Evolutionary conservation across 2,888 invertebrate genomes (phyloP).

Genomic region (Strigamia crassipes): DNA sequence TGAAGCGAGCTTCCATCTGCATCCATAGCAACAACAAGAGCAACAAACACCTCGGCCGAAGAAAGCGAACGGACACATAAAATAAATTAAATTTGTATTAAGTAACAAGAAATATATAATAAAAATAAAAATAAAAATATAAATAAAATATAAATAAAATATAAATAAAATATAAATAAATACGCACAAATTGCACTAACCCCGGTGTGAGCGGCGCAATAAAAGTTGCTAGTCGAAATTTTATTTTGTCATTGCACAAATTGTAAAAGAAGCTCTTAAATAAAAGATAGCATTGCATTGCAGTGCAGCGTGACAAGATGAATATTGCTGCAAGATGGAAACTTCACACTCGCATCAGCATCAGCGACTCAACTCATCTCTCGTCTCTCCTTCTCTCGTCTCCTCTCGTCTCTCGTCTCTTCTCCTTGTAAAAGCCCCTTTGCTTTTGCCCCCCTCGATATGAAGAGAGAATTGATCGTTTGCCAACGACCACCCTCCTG

Average conservation of each 20-base stretch:
- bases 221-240: not conserved
- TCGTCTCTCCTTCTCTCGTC: not conserved
- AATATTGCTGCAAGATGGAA: not conserved
- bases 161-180: not conserved
- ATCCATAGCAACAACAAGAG: not conserved
- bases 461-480: conserved; percentile 22
- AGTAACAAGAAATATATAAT: not conserved
- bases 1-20: not conserved
- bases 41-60: not conserved
- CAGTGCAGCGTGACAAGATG: not conserved
- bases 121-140: no score
- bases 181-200: no score
- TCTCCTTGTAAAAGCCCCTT: not conserved
- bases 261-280: not conserved
- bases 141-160: no score
- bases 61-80: not conserved
- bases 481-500: not conserved
- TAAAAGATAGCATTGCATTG: not conserved
- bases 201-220: no score
- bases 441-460: not conserved
- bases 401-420: no score
- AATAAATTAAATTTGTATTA: not conserved
- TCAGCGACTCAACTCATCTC: not conserved
- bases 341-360: not conserved
- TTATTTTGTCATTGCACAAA: not conserved